A percentile compares a stretch with the other conserved stretches of the same genome.
phyloP scores from a whole-genome alignment of 1,140 invertebrate species.

The Aphis craccivora region DNA sequence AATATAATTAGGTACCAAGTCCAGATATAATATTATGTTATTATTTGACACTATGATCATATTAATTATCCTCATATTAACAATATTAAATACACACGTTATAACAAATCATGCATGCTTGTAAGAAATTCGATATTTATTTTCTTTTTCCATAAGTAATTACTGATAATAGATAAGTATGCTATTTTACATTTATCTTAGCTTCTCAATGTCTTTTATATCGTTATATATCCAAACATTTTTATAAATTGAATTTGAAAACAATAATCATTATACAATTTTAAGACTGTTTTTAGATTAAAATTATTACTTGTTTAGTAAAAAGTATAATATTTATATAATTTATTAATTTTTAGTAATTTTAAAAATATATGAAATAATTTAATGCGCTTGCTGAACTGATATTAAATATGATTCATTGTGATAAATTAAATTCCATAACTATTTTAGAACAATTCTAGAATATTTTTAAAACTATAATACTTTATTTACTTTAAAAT shows the following conservation, averaged over 20 bases:
- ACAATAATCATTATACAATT: not conserved
- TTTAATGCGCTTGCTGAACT: not conserved
- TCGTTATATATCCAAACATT: not conserved
- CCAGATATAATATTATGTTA: not conserved
- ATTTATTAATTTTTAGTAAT: not conserved
- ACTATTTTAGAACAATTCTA: not conserved
- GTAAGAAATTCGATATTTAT: not conserved
- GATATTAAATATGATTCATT: not conserved
- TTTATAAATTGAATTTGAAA: not conserved
- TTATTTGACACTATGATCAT: not conserved
- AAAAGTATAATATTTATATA: not conserved
- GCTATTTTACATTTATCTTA: not conserved
- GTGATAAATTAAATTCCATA: not conserved
- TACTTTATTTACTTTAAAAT: not conserved
- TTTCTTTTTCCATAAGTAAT: not conserved
- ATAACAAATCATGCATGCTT: not conserved
- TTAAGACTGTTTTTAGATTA: not conserved
- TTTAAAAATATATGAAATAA: not conserved
- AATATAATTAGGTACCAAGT: too few relatives aligned
- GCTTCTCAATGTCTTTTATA: not conserved
- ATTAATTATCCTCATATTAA: not conserved
- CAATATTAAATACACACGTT: not conserved
- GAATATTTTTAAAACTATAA: not conserved
- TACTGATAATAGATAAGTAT: not conserved
- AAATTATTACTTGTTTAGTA: not conserved